Evolutionary conservation across 2,888 invertebrate species (phyloP), one percentile per base, ranked within the genome.

Genomic region (Steromphala cineraria): DNA sequence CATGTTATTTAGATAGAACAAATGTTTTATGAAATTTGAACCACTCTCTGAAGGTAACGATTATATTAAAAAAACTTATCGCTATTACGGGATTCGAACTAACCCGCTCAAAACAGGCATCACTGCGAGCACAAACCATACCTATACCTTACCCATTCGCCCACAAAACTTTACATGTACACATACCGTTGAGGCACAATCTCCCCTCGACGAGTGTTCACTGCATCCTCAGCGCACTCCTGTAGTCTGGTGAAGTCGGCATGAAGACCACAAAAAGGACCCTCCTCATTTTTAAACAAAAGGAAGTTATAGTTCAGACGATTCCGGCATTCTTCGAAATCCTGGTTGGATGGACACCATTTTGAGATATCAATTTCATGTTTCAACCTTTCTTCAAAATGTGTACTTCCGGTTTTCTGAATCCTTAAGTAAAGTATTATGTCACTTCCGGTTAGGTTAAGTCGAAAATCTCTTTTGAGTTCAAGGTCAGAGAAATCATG

Each of bases 361-460:
- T 97, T 95, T 95, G 97, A 96, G 82, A 97, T 94, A 94, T 98
- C 98, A 91, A 99, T 95, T 94, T 99, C 97, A 94, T 97, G 96
- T 81, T 99, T 99, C 89, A 99, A 95, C 94, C 99, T 98, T 92
- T 97, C 96, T 79, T 99, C 99, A 93, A 99, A 99, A 7, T 98
- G 93, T 55, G 99, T 99, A 52, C 99, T 99, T 80, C 99, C 99
- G 78, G 99, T 99, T 95, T 99, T 99, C 94, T 99, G 99, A 94
- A 99, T 98, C 94, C 99, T 99, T 87, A 99, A 94, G 95, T 99
- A 96, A 79, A 99, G 99, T 95, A 99, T 97, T 80, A 99, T 99
- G 94, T 99, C 99, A 91, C 97, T 96, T 15, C 96, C 97, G n/a
- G 90, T 89, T 15, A 93, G 87, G 83, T 93, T 88, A 52, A 94